Evolutionary conservation across 2,888 invertebrate genomes (phyloP).

Genomic region (Hirtodrosophila histrioides): DNA sequence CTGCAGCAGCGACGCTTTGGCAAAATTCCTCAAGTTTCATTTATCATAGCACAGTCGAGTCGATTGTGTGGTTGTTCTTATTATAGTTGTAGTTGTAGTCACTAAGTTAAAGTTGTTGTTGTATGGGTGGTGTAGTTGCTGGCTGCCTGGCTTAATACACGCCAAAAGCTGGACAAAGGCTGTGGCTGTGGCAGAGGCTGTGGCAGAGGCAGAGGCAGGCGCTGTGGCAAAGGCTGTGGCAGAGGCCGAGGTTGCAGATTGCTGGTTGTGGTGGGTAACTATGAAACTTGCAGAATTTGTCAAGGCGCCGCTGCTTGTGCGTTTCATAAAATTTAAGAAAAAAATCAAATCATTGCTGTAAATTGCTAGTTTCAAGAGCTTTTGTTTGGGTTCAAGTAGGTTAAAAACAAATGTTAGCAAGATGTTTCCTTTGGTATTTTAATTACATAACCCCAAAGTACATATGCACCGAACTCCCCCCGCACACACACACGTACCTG

Average conservation of each 20-base stretch:
- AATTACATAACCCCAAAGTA: conserved; percentile 60
- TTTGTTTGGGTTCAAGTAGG: conserved; percentile 20
- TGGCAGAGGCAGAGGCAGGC: conserved; percentile 16
- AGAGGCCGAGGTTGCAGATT: conserved; percentile 37
- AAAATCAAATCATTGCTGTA: conserved; percentile 83
- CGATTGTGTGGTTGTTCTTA: conserved; percentile 23
- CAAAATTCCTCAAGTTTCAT: conserved; percentile 77
- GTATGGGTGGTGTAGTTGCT: conserved; percentile 29
- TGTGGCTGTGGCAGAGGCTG: conserved; percentile 16
- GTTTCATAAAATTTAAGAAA: conserved; percentile 79
- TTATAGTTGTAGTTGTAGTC: conserved; percentile 21
- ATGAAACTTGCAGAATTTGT: conserved; percentile 78
- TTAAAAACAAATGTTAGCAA: conserved; percentile 22
- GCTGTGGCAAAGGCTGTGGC: conserved; percentile 27
- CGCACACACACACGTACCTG: conserved; percentile 65
- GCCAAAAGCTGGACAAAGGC: conserved; percentile 36
- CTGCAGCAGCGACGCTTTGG: conserved; percentile 79
- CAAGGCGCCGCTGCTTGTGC: conserved; percentile 79
- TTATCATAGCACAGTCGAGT: neutral
- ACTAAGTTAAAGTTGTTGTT: conserved; percentile 25
- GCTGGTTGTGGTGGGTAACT: conserved; percentile 26
- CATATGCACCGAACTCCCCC: conserved; percentile 21
- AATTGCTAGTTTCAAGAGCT: conserved; percentile 43
- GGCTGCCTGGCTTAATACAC: conserved; percentile 21
- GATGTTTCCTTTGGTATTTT: conserved; percentile 8